Percentiles rank a stretch among this genome's conserved stretches.
phyloP scores from a whole-genome alignment of 2,113 vertebrate genomes.

The Menidia beryllina region DNA sequence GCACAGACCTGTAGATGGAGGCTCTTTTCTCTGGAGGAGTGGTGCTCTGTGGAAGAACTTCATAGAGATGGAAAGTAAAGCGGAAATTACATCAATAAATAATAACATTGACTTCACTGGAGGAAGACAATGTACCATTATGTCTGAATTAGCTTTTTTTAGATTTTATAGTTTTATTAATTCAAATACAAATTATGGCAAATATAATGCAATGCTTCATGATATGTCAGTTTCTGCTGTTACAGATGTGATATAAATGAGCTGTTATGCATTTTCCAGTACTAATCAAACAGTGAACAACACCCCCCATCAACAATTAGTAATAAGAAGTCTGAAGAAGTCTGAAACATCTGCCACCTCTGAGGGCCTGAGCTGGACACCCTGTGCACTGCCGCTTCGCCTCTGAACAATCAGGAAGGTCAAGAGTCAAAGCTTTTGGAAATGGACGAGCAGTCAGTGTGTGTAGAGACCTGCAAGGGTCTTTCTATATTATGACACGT shows the following conservation, averaged over 20 bases:
- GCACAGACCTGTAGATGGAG: conserved; percentile 39
- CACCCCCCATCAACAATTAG: conserved; percentile 48
- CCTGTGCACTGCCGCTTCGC: conserved; percentile 65
- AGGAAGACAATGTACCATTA: neutral
- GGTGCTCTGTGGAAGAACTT: conserved; percentile 2
- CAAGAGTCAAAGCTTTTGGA: conserved; percentile 59
- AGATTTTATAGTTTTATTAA: neutral
- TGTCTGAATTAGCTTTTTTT: too few species aligned
- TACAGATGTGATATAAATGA: conserved; percentile 6
- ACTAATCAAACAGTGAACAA: conserved; percentile 18
- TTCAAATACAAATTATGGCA: neutral
- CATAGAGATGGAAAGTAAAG: conserved; percentile 20
- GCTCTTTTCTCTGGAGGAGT: conserved; percentile 38
- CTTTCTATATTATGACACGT: neutral
- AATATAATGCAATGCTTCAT: neutral
- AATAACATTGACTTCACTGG: conserved; percentile 9
- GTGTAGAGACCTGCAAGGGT: neutral
- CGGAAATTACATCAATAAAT: neutral
- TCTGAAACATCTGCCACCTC: conserved; percentile 56
- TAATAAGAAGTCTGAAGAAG: conserved; percentile 53
- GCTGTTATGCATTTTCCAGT: conserved; percentile 24
- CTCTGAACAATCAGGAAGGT: conserved; percentile 71
- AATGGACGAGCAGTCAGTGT: conserved; percentile 23
- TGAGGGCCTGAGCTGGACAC: conserved; percentile 52
- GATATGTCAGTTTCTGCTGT: neutral